Base-by-base conservation (phyloP, 2,113 vertebrate genomes). In the Bufo gargarizans region DNA sequence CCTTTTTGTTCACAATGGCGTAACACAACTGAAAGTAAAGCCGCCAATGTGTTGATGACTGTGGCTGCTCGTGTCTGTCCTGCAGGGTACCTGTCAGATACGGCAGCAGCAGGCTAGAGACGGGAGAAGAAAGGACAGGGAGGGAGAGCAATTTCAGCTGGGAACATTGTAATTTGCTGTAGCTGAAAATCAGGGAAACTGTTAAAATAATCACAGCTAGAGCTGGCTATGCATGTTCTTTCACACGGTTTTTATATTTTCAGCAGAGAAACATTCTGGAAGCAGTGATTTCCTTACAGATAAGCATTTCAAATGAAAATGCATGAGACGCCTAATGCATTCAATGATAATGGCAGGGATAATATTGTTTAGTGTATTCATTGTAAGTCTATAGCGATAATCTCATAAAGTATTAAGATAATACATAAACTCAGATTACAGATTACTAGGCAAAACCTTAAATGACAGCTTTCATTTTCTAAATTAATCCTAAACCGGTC, bases 161-260 rank as follows among this genome's bases (percentile, higher is more conserved):
- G 82, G 82, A 83, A 69, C 82, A 84, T 84, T 69, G 82, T 65
- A 84, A 84, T 84, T 84, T 84, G 49, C 82, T 22, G 49, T n/a
- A 53, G 82, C 65, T 71, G 63, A 84, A 83, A 84, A 84, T 84
- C 82, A 84, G 82, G 55, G 82, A 84, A 50, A 84, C 82, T 71
- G 61, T 71, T 84, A 84, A 84, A 84, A 84, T 84, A 84, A 84
- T 84, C 82, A 84, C 82, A 69, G 82, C 63, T 17, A 69, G 82
- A 53, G 20, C n/a, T 13, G 3, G 14, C 82, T 83, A 61, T n/a
- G 81, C 63, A 50, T 83, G 81, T 63, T 82, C 80, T 67, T 14
- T 67, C 63, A 69, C 81, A 82, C 17, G 1, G 47, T 16, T 71
- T 83, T 13, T 50, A 61, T 69, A 83, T 83, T 50, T 67, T 67